phyloP scores from a whole-genome alignment of 2,888 invertebrate species.

The Acrocera orbiculus region DNA sequence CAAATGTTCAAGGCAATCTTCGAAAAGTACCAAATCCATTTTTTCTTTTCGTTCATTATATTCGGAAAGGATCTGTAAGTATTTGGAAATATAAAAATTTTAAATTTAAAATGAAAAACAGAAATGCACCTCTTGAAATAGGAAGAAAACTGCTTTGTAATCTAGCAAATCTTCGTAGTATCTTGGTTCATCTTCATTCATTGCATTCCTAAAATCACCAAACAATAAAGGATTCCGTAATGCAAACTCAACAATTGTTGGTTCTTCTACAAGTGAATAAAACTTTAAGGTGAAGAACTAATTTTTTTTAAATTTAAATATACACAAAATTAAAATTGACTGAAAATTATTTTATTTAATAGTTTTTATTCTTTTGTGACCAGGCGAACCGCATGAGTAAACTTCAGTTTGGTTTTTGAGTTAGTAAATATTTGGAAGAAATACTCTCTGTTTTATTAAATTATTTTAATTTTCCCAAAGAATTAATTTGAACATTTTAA shows the following conservation, averaged over 20 bases:
- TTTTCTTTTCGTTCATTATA: conserved; percentile 59
- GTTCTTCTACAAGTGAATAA: no score
- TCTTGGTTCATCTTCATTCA: conserved; percentile 59
- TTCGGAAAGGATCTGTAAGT: conserved; percentile 58
- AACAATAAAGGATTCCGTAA: conserved; percentile 69
- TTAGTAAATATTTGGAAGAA: no score
- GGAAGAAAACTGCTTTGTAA: conserved; percentile 70
- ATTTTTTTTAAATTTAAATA: no score
- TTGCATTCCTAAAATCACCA: conserved; percentile 75
- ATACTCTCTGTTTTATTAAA: no score
- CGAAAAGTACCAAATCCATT: conserved; percentile 70
- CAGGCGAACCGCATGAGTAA: no score
- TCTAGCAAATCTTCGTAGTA: conserved; percentile 80
- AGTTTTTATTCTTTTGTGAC: no score
- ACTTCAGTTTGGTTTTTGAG: no score
- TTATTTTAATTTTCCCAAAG: no score
- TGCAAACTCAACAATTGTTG: conserved; percentile 46
- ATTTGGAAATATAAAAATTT: conserved; percentile 1
- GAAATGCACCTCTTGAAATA: conserved; percentile 65
- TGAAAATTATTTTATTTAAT: no score
- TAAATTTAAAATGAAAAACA: conserved; percentile 2
- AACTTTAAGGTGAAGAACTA: no score
- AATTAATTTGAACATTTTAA: no score
- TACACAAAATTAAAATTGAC: no score
- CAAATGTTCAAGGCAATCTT: conserved; percentile 80